These are phyloP conservation scores for Elysia chlorotica DNA, from an alignment of 1,140 invertebrate genomes.

Conservation along the genomic window DNA sequence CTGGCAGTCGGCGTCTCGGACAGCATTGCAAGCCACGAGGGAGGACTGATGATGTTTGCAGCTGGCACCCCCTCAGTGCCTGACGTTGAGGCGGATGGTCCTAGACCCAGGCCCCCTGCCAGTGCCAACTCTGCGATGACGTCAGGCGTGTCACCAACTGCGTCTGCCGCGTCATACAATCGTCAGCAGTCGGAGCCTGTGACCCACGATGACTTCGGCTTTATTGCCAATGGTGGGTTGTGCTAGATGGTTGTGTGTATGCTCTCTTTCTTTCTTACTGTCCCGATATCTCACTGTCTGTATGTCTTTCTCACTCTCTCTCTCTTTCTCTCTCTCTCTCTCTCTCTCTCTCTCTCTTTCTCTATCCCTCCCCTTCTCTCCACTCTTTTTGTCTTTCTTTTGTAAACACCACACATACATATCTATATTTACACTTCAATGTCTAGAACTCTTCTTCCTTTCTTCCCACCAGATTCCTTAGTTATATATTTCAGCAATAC, in stretches of 20 bases:
- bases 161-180: background rate
- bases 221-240: background rate
- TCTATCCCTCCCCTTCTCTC: background rate
- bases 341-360: background rate
- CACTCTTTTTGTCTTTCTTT: too few relatives aligned
- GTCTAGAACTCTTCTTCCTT: too few relatives aligned
- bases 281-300: background rate
- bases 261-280: background rate
- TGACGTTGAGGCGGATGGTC: too few relatives aligned
- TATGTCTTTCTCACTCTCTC: background rate
- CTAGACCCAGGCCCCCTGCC: background rate
- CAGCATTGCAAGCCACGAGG: background rate
- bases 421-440: too few relatives aligned
- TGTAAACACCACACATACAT: too few relatives aligned
- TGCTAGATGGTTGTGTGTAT: background rate
- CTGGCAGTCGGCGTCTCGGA: background rate
- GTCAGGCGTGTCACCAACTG: background rate
- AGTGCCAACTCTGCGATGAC: background rate
- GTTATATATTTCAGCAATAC: too few relatives aligned
- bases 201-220: conserved; percentile 28
- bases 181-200: conserved; percentile 39
- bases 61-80: too few relatives aligned
- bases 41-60: too few relatives aligned
- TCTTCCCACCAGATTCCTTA: too few relatives aligned
- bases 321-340: background rate